phyloP scores from a whole-genome alignment of 2,797 vertebrate species.

The Falco columbarius region DNA sequence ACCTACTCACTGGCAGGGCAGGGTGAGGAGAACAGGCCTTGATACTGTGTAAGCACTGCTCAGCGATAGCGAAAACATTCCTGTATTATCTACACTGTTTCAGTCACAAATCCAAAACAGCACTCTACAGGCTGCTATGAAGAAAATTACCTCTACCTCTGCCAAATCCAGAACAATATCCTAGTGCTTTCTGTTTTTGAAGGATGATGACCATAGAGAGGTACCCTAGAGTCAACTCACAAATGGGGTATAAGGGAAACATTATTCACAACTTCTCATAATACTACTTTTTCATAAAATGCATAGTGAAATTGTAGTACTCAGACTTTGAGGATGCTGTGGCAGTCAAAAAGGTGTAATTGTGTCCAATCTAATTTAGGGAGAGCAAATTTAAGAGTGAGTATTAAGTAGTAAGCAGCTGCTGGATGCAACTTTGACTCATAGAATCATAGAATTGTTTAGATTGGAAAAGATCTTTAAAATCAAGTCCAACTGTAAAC shows the following conservation, averaged over 20 bases:
- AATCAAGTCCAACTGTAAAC: too few species aligned
- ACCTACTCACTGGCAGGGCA: rapidly evolving
- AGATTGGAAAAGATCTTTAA: too few species aligned
- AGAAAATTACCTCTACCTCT: background rate
- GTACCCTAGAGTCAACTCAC: rapidly evolving
- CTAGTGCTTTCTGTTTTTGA: background rate
- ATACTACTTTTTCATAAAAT: background rate
- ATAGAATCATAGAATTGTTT: too few species aligned
- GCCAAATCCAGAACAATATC: background rate
- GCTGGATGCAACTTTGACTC: background rate
- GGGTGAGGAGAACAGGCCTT: rapidly evolving
- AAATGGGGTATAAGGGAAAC: background rate
- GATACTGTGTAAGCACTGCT: background rate
- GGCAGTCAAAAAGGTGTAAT: background rate
- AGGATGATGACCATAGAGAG: background rate
- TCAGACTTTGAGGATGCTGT: background rate
- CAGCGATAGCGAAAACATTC: background rate
- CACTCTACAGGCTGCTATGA: background rate
- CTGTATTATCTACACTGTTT: background rate
- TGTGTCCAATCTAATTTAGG: background rate
- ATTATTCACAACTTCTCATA: background rate
- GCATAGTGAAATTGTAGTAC: background rate
- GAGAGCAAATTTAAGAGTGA: background rate
- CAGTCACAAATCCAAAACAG: background rate
- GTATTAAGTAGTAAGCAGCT: background rate